Evolutionary conservation across 2,797 vertebrate genomes (phyloP).

Genomic region (Pipistrellus nathusii): DNA sequence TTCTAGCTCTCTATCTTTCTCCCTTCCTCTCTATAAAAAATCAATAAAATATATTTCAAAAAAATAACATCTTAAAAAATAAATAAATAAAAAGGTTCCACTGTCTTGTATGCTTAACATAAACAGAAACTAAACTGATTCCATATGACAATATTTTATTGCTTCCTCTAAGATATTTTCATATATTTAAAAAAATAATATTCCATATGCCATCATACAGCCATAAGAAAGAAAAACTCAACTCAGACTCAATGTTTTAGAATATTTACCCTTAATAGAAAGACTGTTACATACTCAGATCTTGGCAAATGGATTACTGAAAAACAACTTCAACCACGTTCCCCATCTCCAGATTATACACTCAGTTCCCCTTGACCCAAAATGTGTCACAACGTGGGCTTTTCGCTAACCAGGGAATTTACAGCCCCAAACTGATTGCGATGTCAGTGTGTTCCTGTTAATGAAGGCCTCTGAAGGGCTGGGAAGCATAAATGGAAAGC

Average conservation of each 20-base stretch:
- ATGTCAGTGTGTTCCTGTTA: conserved; percentile 79
- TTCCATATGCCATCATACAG: not conserved
- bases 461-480: conserved; percentile 69
- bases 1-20: too few relatives aligned
- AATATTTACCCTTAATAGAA: not conserved
- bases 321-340: conserved; percentile 36
- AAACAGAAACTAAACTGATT: conserved; percentile 65
- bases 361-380: conserved; percentile 59
- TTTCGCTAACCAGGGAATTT: conserved; percentile 76
- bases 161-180: conserved; percentile 52
- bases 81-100: not conserved
- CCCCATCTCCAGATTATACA: not conserved
- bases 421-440: conserved; percentile 75
- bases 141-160: conserved; percentile 23
- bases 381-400: conserved; percentile 18
- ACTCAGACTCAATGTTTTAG: conserved; percentile 7
- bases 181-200: conserved; percentile 36
- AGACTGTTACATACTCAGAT: not conserved
- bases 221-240: conserved; percentile 46
- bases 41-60: too few relatives aligned
- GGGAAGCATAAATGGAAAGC: conserved; percentile 75
- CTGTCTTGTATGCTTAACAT: conserved; percentile 38
- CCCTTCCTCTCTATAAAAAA: too few relatives aligned
- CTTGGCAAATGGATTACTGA: conserved; percentile 55
- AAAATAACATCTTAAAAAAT: too few relatives aligned